Evolutionary conservation across 2,797 vertebrate genomes (phyloP), one percentile per base, ranked within the genome.

Genomic region (Chelon labrosus): DNA sequence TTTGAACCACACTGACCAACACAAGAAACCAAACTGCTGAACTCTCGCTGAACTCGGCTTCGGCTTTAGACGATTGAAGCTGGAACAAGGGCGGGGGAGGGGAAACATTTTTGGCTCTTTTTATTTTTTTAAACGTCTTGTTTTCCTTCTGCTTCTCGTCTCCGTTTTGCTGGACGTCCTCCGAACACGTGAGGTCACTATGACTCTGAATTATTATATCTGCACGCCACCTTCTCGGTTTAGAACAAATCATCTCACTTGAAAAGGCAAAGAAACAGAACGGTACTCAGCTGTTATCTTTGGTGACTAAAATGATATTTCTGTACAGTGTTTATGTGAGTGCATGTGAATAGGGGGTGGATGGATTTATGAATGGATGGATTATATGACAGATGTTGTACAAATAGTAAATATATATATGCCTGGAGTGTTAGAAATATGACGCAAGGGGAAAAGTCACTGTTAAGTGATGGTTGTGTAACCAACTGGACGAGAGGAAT

Each of bases 291-390:
- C 66, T 53, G 76, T 60, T 72, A 71, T 56, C 78, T 61, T 44
- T 11, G 5, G 1, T 17, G 14, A 17, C 14, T 14, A 14, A 44
- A 44, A 44, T 39, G 65, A 70, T 70, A 46, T 60, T 60, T 75
- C 31, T 85, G 87, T 86, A 86, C 84, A 88, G 88, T 85, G 70
- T 89, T 81, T 54, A 17, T 66, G 77, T 70, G 84, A 66, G 65
- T 76, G 82, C 41, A 61, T 82, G 80, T 67, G 73, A 49, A 16
- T 12, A 14, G n/a, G 25, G 19, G 62, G 27, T 49, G 65, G 49
- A 71, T 19, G 85, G 38, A 67, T 16, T 7, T 17, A 54, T 64
- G 77, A 62, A 77, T 77, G 87, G 79, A 78, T 89, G 85, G 59
- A 84, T 27, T 63, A 41, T 64, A 77, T 70, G 51, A 75, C 50